phyloP scores from a whole-genome alignment of 2,113 vertebrate species.

The Aphelocoma coerulescens region DNA sequence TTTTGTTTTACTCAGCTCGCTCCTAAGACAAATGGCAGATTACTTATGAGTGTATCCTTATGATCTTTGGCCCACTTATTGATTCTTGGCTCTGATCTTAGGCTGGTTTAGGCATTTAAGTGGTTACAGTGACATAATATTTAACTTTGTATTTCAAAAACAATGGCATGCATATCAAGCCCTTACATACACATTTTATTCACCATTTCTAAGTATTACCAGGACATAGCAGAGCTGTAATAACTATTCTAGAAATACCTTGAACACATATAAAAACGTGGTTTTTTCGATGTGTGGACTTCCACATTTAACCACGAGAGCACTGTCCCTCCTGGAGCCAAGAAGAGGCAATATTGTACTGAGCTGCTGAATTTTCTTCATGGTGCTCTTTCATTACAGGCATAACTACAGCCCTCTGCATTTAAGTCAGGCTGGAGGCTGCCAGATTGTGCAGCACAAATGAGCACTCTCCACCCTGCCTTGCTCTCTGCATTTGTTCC shows the following conservation, averaged over 20 bases:
- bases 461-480: neutral
- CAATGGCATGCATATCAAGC: neutral
- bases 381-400: neutral
- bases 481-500: neutral
- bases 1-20: neutral
- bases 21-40: neutral
- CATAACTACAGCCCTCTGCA: neutral
- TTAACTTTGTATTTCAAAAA: neutral
- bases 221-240: neutral
- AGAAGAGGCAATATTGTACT: neutral
- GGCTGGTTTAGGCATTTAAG: neutral
- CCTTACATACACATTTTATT: neutral
- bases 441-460: neutral
- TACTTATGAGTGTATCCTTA: neutral
- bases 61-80: neutral
- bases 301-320: neutral
- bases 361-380: neutral
- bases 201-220: neutral
- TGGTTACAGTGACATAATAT: neutral
- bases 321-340: neutral
- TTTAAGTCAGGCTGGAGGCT: neutral
- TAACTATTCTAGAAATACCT: neutral
- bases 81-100: neutral
- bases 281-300: neutral
- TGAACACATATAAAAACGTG: neutral